Conservation (phyloP, 2,113 vertebrate species). For the Mustela lutreola region DNA sequence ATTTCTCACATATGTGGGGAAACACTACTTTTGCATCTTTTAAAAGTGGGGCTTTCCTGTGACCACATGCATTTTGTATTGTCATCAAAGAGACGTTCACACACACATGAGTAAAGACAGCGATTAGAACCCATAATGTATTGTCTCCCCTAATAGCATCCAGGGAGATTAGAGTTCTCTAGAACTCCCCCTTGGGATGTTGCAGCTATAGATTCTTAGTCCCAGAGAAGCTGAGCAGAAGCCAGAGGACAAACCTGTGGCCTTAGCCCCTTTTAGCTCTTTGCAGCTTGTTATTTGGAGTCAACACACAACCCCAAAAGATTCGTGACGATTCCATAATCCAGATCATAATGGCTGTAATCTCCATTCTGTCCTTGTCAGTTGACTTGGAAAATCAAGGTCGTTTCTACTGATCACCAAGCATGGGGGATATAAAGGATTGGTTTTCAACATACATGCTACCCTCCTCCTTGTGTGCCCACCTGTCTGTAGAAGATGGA, state of each 20-base stretch:
- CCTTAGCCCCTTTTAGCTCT: background rate
- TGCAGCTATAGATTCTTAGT: background rate
- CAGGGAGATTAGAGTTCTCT: background rate
- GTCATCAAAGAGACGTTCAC: background rate
- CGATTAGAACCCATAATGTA: background rate
- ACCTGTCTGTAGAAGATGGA: background rate
- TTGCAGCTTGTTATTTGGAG: background rate
- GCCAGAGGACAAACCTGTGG: background rate
- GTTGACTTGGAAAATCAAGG: background rate
- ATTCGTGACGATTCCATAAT: background rate
- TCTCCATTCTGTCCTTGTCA: background rate
- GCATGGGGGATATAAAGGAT: fast-evolving
- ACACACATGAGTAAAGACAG: background rate
- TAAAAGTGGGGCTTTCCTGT: background rate
- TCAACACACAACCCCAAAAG: background rate
- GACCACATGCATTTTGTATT: background rate
- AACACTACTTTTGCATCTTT: constrained; percentile 25
- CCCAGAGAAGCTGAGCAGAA: background rate
- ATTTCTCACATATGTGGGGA: background rate
- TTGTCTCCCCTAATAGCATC: background rate
- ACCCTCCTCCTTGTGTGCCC: background rate
- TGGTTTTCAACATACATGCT: background rate
- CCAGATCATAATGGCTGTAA: background rate
- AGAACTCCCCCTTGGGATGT: background rate
- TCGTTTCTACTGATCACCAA: background rate